Evolutionary conservation across 2,113 vertebrate genomes (phyloP).

Genomic region (Dasyurus viverrinus): DNA sequence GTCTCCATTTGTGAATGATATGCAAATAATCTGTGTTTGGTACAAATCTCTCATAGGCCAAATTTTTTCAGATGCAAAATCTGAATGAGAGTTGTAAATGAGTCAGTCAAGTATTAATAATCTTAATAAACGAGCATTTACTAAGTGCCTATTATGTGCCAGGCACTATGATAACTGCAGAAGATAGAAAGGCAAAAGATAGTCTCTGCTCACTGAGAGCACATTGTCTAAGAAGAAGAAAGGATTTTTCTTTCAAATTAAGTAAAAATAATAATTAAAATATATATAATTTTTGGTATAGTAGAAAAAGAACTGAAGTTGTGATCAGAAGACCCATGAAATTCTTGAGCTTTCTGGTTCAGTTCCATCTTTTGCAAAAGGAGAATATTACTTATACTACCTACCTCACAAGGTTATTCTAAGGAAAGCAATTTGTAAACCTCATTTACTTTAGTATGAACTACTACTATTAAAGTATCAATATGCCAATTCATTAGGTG

Average conservation of each 20-base stretch:
- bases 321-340: not conserved
- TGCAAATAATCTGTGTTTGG: constrained; percentile 22
- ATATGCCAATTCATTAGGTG: not conserved
- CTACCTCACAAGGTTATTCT: not conserved
- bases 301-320: not conserved
- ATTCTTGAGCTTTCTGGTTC: not conserved
- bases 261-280: not conserved
- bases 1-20: not conserved
- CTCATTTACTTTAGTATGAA: not conserved
- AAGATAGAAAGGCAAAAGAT: not conserved
- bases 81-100: constrained; percentile 16
- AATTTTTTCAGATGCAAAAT: constrained; percentile 9
- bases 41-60: constrained; percentile 20
- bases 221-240: not conserved
- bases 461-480: not conserved
- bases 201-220: not conserved
- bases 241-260: constrained; percentile 21
- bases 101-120: not conserved
- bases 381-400: not conserved
- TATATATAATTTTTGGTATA: not conserved
- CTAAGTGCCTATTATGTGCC: no score
- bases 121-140: not conserved
- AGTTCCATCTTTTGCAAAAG: not conserved
- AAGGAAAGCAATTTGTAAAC: not conserved
- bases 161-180: no score